Base-by-base conservation (phyloP, 2,797 vertebrate species). In the Onychomys arenicola region DNA sequence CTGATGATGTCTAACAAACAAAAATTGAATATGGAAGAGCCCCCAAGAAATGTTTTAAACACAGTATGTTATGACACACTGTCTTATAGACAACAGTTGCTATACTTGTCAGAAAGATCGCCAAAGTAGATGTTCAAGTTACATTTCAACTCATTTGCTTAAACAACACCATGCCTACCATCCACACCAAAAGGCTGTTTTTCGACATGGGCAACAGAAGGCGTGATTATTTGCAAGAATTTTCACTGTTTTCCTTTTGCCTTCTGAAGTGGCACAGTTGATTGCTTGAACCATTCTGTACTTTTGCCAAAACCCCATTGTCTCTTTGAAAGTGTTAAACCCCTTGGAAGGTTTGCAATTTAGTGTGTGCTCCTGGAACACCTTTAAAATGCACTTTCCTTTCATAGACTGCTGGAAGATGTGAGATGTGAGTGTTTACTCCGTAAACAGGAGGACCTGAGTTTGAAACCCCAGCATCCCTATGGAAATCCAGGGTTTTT, bases 71-170 rank as follows among this genome's bases (percentile, higher is more conserved):
- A 89, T 95, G 96, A 97, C 97, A 98, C 96, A 0, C 89, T 90
- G 96, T 93, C 96, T 97, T 94, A 96, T 94, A 97, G 97, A 96
- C 96, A 97, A 95, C 97, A 98, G 93, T 98, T 97, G 97, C 94
- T 97, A 6, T 67, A 80, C 97, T 97, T 97, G 96, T 98, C 97
- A 97, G 93, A 97, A 97, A 98, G 97, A 97, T 95, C 76, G 43
- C 96, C 98, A 89, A 97, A 97, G 97, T 69, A 87, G 55, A 9
- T 93, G 78, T 97, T 98, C 91, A 96, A 97, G 95, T 96, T 95
- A 78, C 61, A 93, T 46, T 27, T 16, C 93, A 97, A 97, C 92
- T 61, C 17, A 78, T 96, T 97, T 97, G 89, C 95, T 97, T 96
- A 97, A 98, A 97, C 61, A 97, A 90, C 83, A 73, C 92, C 34